A percentile compares a stretch with the other conserved stretches of the same genome.
Conservation (phyloP, 2,797 vertebrate species). For the Pitangus sulphuratus region DNA sequence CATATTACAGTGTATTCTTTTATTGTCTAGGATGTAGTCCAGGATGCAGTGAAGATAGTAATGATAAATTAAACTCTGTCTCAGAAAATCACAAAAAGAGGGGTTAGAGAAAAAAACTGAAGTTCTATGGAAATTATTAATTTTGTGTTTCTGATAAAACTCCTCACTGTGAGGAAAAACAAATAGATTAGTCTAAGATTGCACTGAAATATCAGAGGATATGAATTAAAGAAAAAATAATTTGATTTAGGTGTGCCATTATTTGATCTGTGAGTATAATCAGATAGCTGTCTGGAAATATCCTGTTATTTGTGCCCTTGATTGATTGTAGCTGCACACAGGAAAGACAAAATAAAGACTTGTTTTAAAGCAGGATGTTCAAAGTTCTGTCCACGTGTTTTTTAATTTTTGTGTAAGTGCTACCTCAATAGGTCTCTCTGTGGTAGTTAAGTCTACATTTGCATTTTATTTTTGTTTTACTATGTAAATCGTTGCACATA, state of each 20-base stretch:
- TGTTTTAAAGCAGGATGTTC: neutral
- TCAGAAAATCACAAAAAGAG: neutral
- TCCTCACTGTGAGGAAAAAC: neutral
- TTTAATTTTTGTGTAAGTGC: neutral
- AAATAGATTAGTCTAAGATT: neutral
- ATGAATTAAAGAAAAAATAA: constrained; percentile 36
- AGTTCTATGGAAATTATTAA: constrained; percentile 1
- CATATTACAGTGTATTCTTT: neutral
- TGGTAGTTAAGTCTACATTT: neutral
- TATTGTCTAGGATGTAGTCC: neutral
- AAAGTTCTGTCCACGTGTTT: neutral
- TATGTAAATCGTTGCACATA: neutral
- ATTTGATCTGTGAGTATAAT: constrained; percentile 18
- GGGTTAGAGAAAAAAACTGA: neutral
- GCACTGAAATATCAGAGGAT: neutral
- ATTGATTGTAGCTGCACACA: neutral
- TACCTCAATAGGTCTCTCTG: neutral
- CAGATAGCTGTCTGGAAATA: neutral
- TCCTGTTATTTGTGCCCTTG: neutral
- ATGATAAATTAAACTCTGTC: constrained; percentile 1
- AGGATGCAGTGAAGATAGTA: neutral
- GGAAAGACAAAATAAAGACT: neutral
- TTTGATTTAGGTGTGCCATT: constrained; percentile 1
- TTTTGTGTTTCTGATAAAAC: constrained; percentile 24
- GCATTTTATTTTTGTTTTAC: neutral